Percentiles rank a stretch among this genome's conserved stretches.
phyloP scores from a whole-genome alignment of 1,140 invertebrate genomes.

The Conopomorpha cramerella region DNA sequence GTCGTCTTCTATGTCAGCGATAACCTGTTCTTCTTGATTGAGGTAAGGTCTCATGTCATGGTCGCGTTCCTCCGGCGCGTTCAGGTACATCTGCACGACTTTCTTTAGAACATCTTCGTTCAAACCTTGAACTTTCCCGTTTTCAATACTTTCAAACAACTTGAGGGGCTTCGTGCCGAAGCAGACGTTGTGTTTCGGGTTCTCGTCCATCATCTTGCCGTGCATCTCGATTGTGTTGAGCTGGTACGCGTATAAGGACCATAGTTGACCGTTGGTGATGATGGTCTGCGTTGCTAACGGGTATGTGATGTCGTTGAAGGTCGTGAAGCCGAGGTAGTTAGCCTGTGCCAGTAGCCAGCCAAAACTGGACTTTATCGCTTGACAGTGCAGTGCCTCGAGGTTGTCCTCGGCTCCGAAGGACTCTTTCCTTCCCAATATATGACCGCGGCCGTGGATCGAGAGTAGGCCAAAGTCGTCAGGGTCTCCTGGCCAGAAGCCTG shows the following conservation, averaged over 20 bases:
- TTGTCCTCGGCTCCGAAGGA: slow-evolving; percentile 56
- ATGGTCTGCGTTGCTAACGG: slow-evolving; percentile 84
- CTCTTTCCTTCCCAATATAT: slow-evolving; percentile 53
- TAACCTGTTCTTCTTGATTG: slow-evolving; percentile 57
- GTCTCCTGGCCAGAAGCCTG: slow-evolving; percentile 82
- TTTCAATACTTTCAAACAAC: slow-evolving; percentile 76
- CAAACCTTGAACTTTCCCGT: slow-evolving; percentile 74
- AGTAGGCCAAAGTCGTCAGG: slow-evolving; percentile 74
- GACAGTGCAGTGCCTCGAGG: slow-evolving; percentile 67
- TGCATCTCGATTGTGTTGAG: slow-evolving; percentile 80
- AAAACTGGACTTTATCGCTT: slow-evolving; percentile 78
- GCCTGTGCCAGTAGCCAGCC: slow-evolving; percentile 81
- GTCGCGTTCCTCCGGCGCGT: slow-evolving; percentile 67
- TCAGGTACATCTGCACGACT: slow-evolving; percentile 77
- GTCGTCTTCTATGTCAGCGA: slow-evolving; percentile 70
- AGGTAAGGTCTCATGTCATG: slow-evolving; percentile 78
- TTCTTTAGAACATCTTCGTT: slow-evolving; percentile 80
- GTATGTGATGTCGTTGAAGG: slow-evolving; percentile 85
- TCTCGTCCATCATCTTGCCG: slow-evolving; percentile 63
- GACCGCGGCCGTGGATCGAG: slow-evolving; percentile 70
- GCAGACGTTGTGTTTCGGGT: slow-evolving; percentile 78
- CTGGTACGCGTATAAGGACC: slow-evolving; percentile 87
- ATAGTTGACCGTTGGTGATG: slow-evolving; percentile 81
- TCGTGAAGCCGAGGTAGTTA: slow-evolving; percentile 86
- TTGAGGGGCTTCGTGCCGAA: slow-evolving; percentile 74